Evolutionary conservation across 2,797 vertebrate genomes (phyloP), one percentile per base, ranked within the genome.

Genomic region (Leptatherina wallacei): DNA sequence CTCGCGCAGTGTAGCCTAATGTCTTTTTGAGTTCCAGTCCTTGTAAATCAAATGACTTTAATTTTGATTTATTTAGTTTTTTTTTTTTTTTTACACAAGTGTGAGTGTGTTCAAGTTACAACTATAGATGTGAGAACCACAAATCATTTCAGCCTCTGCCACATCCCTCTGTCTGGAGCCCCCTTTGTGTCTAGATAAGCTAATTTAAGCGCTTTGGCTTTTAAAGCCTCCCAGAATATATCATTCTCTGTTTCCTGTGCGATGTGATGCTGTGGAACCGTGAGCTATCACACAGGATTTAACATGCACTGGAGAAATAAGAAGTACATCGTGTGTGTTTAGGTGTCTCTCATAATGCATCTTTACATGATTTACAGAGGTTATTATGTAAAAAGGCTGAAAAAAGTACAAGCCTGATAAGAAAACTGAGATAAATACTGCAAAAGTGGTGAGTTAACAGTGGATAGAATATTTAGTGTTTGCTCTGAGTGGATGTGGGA

Each of bases 151-250:
- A 57, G 24, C 32, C 49, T 14, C 38, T 42, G 51, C 36, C 40
- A 63, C 61, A 44, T 27, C 22, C 36, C 38, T 59, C 71, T 33
- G 55, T 71, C 35, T 55, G 71, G 65, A 71, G 76, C 24, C 62
- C 64, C 62, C 89, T 86, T 91, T 88, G 80, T 90, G 82, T 85
- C 75, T 76, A 33, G 49, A 36, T 12, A 62, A 63, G 66, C 69
- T 69, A 32, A 13, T 63, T 56, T 71, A 65, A 61, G 59, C 1
- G 56, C 68, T 63, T 42, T 29, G 55, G 61, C 33, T 70, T 61
- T 36, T 40, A 80, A 57, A 61, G 54, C 54, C 40, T 61, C 55
- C 55, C 38, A 67, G 49, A 70, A 60, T 72, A n/a, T 61, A 69
- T 40, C 22, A 44, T 20, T 64, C 63, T 74, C 55, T 64, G 32